Conservation (phyloP, 2,888 invertebrate species). For the Macropis europaea region DNA sequence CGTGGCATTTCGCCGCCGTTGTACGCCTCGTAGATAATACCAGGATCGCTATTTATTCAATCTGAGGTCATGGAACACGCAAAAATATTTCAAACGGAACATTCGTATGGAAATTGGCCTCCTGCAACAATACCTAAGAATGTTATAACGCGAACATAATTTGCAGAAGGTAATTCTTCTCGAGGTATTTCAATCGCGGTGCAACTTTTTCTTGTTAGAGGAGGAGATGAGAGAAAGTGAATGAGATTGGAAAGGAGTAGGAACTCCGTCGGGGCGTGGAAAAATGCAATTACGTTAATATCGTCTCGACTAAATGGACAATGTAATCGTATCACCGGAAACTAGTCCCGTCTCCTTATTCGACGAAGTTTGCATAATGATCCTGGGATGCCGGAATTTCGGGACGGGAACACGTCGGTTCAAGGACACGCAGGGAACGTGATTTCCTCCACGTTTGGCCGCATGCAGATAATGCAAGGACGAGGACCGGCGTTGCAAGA, state of each 20-base stretch:
- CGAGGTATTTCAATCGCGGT: background rate
- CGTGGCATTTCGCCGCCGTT: background rate
- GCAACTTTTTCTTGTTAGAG: background rate
- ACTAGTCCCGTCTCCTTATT: conserved; percentile 20
- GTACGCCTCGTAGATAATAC: conserved; percentile 7
- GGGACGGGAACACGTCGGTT: background rate
- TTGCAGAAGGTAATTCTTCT: background rate
- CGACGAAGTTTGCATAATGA: conserved; percentile 41
- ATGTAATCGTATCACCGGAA: conserved; percentile 37
- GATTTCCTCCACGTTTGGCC: background rate
- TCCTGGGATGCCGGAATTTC: conserved; percentile 6
- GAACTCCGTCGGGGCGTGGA: conserved; percentile 16
- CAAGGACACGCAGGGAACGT: background rate
- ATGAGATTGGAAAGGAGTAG: background rate
- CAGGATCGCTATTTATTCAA: background rate
- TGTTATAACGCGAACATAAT: background rate
- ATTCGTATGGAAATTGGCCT: background rate
- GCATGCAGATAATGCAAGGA: background rate
- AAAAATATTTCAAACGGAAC: background rate
- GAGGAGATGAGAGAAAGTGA: too few relatives aligned
- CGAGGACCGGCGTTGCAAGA: background rate
- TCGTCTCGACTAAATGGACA: conserved; percentile 35
- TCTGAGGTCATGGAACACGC: background rate
- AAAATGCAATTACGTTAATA: conserved; percentile 46
- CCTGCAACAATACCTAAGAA: background rate